Conservation (phyloP, 2,888 invertebrate genomes). For the Lasius fuliginosus region DNA sequence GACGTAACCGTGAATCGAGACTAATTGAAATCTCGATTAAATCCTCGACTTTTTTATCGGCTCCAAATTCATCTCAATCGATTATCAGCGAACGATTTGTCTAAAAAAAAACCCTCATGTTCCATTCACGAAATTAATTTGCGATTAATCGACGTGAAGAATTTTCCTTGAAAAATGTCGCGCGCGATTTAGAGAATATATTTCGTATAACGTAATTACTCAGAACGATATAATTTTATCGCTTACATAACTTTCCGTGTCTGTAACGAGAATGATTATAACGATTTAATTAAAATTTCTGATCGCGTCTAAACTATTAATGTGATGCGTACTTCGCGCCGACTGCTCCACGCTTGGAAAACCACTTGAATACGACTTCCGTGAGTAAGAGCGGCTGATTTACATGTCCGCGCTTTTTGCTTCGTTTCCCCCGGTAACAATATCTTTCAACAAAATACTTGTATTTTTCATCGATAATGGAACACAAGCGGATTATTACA, state of each 20-base stretch:
- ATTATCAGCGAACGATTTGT: not conserved
- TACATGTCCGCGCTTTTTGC: slow-evolving; percentile 40
- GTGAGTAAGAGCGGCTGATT: slow-evolving; percentile 51
- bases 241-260: slow-evolving; percentile 31
- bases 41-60: not conserved
- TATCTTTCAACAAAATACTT: not conserved
- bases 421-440: slow-evolving; percentile 5
- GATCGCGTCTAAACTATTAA: slow-evolving; percentile 32
- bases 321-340: not conserved
- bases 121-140: not conserved
- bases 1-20: not conserved
- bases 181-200: not conserved
- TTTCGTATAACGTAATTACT: not conserved
- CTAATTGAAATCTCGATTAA: not conserved
- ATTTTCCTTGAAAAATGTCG: not conserved
- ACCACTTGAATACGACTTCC: slow-evolving; percentile 25
- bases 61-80: not conserved
- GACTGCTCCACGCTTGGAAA: slow-evolving; percentile 41
- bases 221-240: slow-evolving; percentile 2
- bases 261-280: slow-evolving; percentile 12
- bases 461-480: not conserved
- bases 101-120: not conserved
- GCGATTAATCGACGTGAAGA: not conserved
- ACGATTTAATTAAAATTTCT: slow-evolving; percentile 49
- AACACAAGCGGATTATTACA: not conserved